phyloP scores from a whole-genome alignment of 1,140 invertebrate species.

The Drosophila repletoides region DNA sequence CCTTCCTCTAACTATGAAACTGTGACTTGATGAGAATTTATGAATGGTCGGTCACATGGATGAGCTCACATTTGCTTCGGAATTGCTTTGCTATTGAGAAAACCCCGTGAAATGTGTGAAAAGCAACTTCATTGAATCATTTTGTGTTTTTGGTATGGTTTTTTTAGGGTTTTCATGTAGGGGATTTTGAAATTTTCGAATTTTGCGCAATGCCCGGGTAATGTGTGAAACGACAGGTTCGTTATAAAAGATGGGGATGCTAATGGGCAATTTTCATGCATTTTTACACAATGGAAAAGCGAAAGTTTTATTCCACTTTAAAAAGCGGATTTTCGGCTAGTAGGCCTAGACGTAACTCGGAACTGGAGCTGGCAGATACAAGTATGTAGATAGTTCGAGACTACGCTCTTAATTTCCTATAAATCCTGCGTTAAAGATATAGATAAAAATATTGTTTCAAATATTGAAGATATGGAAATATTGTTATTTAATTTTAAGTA shows the following conservation, averaged over 20 bases:
- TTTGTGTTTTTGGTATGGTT: conserved; percentile 18
- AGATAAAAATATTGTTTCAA: too few species aligned
- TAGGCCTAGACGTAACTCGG: too few species aligned
- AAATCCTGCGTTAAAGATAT: too few species aligned
- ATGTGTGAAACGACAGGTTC: conserved; percentile 67
- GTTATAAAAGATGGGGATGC: conserved; percentile 64
- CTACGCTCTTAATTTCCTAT: too few species aligned
- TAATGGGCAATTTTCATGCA: conserved; percentile 71
- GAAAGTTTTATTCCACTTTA: conserved; percentile 55
- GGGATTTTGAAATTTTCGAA: background rate
- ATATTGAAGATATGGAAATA: too few species aligned
- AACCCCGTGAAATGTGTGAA: conserved; percentile 66
- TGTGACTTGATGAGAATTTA: conserved; percentile 77
- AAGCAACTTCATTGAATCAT: conserved; percentile 57
- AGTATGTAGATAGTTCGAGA: too few species aligned
- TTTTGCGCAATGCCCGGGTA: conserved; percentile 44
- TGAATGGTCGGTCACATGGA: conserved; percentile 39
- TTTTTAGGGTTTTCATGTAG: background rate
- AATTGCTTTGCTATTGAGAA: conserved; percentile 26
- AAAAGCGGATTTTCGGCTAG: conserved; percentile 10
- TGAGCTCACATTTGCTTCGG: conserved; percentile 16
- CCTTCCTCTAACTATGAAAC: too few species aligned
- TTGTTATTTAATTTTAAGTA: too few species aligned
- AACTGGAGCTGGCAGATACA: too few species aligned
- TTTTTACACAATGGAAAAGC: conserved; percentile 68